Base-by-base conservation (phyloP, 92 coral and sea anemone genomes). In the Epizoanthus ramosus region DNA sequence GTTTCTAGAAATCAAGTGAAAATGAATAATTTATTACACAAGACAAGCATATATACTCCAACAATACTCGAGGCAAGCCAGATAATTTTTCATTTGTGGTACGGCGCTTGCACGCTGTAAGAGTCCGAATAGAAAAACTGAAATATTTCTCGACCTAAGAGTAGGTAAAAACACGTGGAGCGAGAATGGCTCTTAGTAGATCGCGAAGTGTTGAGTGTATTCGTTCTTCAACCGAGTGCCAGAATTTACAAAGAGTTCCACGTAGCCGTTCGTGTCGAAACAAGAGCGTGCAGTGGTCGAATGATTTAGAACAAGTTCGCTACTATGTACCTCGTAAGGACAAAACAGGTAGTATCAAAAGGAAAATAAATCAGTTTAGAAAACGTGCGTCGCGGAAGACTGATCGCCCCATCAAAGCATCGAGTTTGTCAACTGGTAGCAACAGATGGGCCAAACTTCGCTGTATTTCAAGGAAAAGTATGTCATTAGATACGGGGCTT, bases 281-380 rank as follows among this genome's bases (percentile, higher is more conserved):
- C 85, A 93, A 93, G 43, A 89, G 88, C 64, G 97, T 93, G 0
- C 94, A 93, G 43, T 93, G 97, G 97, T 81, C 91, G 0, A 84
- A 84, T 15, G 91, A 93, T 25, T 81, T 93, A 10, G 97, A 93
- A 63, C 91, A 93, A 25, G 91, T 93, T 2, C 89, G 95, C 19
- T 93, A 93, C 57, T 93, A 83, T 50, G 83, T 74, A 12, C 97
- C 94, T 10, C 89, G 92, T 21, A 77, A 94, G 54, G 87, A 89
- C 72, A 86, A 83, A 45, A 87, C 91, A 75, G 90, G 87, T 9
- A 80, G 84, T 35, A 86, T 93, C 61, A 86, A 75, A n/a, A 73
- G 91, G 56, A 93, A 89, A 59, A 69, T 93, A 45, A 86, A 83
- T 59, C 92, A 93, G 54, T 89, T 87, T 25, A 86, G 73, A 39